Base-by-base conservation (phyloP, 1,140 invertebrate species). In the Ceratoteleas bidentatus region DNA sequence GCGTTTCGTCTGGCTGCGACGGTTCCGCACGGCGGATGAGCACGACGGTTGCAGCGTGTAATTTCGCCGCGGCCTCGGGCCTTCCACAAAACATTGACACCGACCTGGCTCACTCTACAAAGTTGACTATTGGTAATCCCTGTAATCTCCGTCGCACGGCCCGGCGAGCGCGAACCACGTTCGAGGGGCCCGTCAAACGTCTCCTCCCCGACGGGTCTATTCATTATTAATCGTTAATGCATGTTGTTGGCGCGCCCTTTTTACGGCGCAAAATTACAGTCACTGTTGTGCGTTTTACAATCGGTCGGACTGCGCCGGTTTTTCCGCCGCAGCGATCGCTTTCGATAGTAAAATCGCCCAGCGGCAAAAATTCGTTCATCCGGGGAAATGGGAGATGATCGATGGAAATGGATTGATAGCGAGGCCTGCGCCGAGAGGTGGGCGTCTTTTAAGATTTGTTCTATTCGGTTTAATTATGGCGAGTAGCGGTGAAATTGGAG, bases 31-130 rank as follows among this genome's bases (percentile, higher is more conserved):
- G 60, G 53, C 66, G 57, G 45, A 58, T 79, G 69, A 72, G 53
- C 72, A 62, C 70, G 66, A 53, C 75, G 13, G 38, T 54, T 69
- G 57, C 61, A 61, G 54, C 36, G 57, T 79, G 75, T 66, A 78
- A 83, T 76, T 81, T 66, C 60, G 47, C 49, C 80, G 61, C 40
- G 61, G 68, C 73, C 77, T 70, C 58, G 62, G 65, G 73, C 73
- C 65, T 74, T 74, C 38, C 74, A 69, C 66, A 64, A 77, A 62
- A 80, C 57, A 82, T 79, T 66, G 74, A 81, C 78, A 75, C 78
- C 60, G 72, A 58, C 66, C 69, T 64, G 43, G 53, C 62, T 69
- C 77, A 66, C 34, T 50, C 78, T 50, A 58, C 66, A 38, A 60
- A 60, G 24, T 60, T 47, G 24, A 32, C 62, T 80, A 43, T 56